Conservation (phyloP, 2,888 invertebrate species). For the Hirtodrosophila cameraria region DNA sequence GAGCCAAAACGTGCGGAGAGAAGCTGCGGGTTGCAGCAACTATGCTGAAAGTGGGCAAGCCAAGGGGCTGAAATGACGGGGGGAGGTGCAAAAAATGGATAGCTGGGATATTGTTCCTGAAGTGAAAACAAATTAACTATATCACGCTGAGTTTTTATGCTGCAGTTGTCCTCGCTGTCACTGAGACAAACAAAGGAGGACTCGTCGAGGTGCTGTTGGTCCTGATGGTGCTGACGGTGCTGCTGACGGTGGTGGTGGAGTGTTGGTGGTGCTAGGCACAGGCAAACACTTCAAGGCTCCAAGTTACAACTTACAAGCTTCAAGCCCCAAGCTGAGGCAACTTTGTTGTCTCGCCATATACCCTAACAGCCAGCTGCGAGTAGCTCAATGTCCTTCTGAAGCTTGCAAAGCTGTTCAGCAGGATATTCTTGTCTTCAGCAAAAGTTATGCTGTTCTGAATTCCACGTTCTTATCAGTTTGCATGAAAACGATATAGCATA, state of each 20-base stretch:
- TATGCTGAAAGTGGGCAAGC: neutral
- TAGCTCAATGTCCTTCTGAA: no score
- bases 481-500: no score
- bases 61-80: neutral
- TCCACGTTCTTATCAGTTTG: no score
- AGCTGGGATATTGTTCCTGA: conserved; percentile 68
- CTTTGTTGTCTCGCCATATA: conserved; percentile 46
- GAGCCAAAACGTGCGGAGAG: conserved; percentile 68
- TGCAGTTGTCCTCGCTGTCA: conserved; percentile 56
- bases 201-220: neutral
- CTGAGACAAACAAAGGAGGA: conserved; percentile 42
- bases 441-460: no score
- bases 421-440: no score
- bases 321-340: conserved; percentile 36
- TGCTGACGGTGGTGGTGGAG: no score
- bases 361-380: conserved; percentile 11
- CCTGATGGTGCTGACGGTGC: no score
- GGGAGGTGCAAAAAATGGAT: conserved; percentile 11
- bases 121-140: conserved; percentile 79
- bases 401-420: no score
- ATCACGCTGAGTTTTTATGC: conserved; percentile 76
- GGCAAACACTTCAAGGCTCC: conserved; percentile 60
- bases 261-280: conserved; percentile 42
- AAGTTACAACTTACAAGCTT: conserved; percentile 17
- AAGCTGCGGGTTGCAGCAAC: conserved; percentile 43